Conservation (phyloP, 2,888 invertebrate species). For the Thymelicus acteon region DNA sequence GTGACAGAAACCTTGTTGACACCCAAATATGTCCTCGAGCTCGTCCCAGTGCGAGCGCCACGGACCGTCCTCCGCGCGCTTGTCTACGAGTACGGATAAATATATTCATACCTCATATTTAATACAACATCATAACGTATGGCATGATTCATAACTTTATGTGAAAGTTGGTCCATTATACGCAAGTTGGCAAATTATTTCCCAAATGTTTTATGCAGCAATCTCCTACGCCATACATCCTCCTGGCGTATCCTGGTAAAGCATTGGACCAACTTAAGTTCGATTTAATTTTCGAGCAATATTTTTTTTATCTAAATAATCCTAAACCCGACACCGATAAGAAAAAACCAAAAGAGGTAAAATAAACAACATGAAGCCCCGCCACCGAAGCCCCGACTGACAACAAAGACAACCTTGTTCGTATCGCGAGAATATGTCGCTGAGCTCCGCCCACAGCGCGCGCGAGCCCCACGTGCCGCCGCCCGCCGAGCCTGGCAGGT, state of each 20-base stretch:
- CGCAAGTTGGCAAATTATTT: too few relatives aligned
- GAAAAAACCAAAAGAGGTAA: conserved; percentile 8
- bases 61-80: conserved; percentile 43
- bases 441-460: conserved; percentile 49
- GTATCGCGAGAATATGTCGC: conserved; percentile 47
- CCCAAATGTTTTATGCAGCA: too few relatives aligned
- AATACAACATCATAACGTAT: background rate
- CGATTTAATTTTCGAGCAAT: too few relatives aligned
- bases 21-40: conserved; percentile 64
- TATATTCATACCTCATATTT: conserved; percentile 4
- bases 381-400: conserved; percentile 42
- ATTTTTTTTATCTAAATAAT: too few relatives aligned
- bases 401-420: conserved; percentile 43
- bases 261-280: too few relatives aligned
- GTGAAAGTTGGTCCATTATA: too few relatives aligned
- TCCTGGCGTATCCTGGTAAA: too few relatives aligned
- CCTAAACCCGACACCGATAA: background rate
- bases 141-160: too few relatives aligned
- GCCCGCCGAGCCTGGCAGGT: background rate
- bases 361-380: conserved; percentile 29
- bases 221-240: too few relatives aligned
- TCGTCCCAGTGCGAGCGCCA: conserved; percentile 68
- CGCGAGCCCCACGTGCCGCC: conserved; percentile 36
- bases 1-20: conserved; percentile 51
- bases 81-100: conserved; percentile 38